Evolutionary conservation across 2,113 vertebrate species (phyloP).

Genomic region (Sylvietta virens): DNA sequence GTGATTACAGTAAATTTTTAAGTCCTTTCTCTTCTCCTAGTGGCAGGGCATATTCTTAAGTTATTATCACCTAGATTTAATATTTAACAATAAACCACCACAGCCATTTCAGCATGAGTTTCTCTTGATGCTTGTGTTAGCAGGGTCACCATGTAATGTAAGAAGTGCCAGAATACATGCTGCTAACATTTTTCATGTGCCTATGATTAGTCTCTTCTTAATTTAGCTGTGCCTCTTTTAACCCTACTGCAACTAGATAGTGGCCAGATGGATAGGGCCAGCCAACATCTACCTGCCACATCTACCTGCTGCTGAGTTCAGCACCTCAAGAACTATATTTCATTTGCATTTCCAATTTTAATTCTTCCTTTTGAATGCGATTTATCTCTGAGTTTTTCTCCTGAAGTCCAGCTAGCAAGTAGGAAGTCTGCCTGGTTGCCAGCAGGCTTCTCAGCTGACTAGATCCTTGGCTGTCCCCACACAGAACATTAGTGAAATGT

Average conservation of each 20-base stretch:
- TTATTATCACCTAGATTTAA: background rate
- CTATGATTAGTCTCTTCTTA: background rate
- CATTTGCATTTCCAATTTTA: background rate
- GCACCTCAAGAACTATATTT: background rate
- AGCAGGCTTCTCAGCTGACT: background rate
- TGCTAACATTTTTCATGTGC: conserved; percentile 28
- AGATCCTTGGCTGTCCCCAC: background rate
- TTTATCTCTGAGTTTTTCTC: background rate
- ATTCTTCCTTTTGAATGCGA: background rate
- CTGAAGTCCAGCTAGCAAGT: background rate
- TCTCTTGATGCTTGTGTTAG: background rate
- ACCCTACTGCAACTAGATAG: background rate
- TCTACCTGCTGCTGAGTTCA: background rate
- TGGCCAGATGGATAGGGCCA: background rate
- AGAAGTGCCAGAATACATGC: conserved; percentile 3
- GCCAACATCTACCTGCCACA: background rate
- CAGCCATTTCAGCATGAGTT: background rate
- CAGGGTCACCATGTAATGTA: background rate
- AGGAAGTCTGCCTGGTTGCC: background rate
- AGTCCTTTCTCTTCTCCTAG: background rate
- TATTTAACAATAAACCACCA: background rate
- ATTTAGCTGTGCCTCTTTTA: conserved; percentile 35
- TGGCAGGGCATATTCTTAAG: background rate
- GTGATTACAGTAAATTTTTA: background rate
- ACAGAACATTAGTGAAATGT: background rate